Evolutionary conservation across 2,797 vertebrate species (phyloP), one percentile per base, ranked within the genome.

Genomic region (Schizothorax lantsangensis): DNA sequence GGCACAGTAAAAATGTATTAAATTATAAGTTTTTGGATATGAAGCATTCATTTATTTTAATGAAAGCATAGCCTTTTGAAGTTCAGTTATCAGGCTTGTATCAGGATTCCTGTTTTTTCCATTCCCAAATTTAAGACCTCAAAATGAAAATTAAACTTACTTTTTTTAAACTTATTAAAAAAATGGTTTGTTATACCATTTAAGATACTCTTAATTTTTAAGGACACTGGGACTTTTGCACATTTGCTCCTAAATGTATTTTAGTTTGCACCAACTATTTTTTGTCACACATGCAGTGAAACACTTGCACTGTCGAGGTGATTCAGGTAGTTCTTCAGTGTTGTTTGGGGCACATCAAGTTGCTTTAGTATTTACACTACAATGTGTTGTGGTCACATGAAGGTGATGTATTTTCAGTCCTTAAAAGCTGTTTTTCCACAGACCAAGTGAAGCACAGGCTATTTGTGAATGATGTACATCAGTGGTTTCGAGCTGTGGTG

Each of bases 401-500:
- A 36, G 66, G 33, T 26, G n/a, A 30, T 49, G 15, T 10, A 36
- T 54, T 77, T 77, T 54, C 30, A 38, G 49, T 47, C 59, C 17
- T 80, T 33, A 64, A 79, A 43, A 64, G 57, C 57, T 45, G 38
- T 11, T 80, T 66, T 64, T 47, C n/a, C 9, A 7, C 0, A 10
- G 23, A 52, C 8, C 9, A 54, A 54, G 47, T 49, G 38, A n/a
- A 72, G 69, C 40, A n/a, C 23, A 14, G 45, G 72, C 15, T 30
- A 40, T 59, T 14, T 40, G 12, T 62, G 59, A 62, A 26, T 2
- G 77, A 40, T 26, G 38, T 4, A 38, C 21, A 57, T 26, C 15
- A 26, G 40, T 49, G 69, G 57, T 38, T 84, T 66, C n/a, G n/a
- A 40, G 36, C 59, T 30, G 52, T 79, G 11, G 36, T 79, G 54